Conservation (phyloP, 2,113 vertebrate genomes). For the Coregonus clupeaformis region DNA sequence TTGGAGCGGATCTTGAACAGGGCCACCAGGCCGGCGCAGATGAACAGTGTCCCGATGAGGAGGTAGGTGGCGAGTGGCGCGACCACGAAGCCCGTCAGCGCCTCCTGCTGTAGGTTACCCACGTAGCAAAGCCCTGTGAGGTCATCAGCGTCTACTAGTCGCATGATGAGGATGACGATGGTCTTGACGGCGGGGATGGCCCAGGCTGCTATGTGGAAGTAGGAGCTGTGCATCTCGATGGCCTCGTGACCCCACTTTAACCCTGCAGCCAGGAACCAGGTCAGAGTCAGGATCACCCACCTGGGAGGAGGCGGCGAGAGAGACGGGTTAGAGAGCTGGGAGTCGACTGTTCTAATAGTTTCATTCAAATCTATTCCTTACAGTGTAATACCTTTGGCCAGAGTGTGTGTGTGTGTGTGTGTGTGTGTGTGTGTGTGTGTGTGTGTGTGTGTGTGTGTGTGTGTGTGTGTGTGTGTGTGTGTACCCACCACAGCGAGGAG, state of each 20-base stretch:
- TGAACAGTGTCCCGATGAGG: slow-evolving; percentile 95
- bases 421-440: not conserved
- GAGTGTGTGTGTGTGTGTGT: not conserved
- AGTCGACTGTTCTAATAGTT: not conserved
- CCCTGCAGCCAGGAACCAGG: slow-evolving; percentile 97
- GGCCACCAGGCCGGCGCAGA: slow-evolving; percentile 92
- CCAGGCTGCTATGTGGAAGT: slow-evolving; percentile 98
- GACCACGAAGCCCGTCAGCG: slow-evolving; percentile 94
- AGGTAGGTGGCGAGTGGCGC: slow-evolving; percentile 95
- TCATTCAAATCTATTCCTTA: too few species aligned
- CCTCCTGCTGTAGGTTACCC: slow-evolving; percentile 93
- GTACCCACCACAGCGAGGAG: slow-evolving; percentile 92
- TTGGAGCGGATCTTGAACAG: slow-evolving; percentile 99
- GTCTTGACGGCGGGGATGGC: slow-evolving; percentile 97
- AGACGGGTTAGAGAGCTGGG: not conserved
- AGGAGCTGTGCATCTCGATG: slow-evolving; percentile 99
- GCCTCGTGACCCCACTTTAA: slow-evolving; percentile 99
- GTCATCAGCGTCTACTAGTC: slow-evolving; percentile 93
- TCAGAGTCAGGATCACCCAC: slow-evolving; percentile 98
- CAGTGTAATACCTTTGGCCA: not conserved
- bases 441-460: slow-evolving; percentile 17
- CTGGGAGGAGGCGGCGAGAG: slow-evolving; percentile 74
- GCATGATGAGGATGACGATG: slow-evolving; percentile 97
- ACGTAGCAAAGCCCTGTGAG: slow-evolving; percentile 94
- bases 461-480: slow-evolving; percentile 79